Evolutionary conservation across 2,888 invertebrate species (phyloP).

Genomic region (Caenorhabditis japonica): DNA sequence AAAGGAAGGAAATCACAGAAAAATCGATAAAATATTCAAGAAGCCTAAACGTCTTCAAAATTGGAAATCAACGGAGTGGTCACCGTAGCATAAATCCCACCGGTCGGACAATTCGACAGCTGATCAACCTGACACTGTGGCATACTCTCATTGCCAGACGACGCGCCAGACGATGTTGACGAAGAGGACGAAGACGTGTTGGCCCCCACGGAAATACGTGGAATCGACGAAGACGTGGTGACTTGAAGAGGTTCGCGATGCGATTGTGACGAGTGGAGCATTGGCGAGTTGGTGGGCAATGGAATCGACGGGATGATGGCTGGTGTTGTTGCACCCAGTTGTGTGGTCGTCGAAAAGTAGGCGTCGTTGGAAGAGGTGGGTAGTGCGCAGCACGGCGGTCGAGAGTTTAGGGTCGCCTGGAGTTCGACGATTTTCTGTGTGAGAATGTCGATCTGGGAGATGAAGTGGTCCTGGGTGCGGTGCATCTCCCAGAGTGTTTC

Average conservation of each 20-base stretch:
- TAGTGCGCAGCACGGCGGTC: conserved; percentile 43
- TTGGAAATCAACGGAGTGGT: conserved; percentile 64
- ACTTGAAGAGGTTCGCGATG: conserved; percentile 59
- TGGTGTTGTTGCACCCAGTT: conserved; percentile 15
- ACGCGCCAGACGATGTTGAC: conserved; percentile 19
- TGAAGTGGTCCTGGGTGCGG: conserved; percentile 76
- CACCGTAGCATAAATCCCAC: conserved; percentile 49
- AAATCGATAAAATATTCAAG: not conserved
- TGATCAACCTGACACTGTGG: conserved; percentile 47
- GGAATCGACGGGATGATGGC: conserved; percentile 4
- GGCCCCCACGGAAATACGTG: conserved; percentile 54
- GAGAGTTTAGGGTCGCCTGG: conserved; percentile 54
- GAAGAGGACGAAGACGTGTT: conserved; percentile 21
- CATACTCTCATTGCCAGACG: conserved; percentile 35
- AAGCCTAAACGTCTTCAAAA: conserved; percentile 58
- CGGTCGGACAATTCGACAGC: conserved; percentile 40
- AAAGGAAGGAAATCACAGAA: not conserved
- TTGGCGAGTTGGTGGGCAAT: conserved; percentile 32
- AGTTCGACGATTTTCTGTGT: conserved; percentile 75
- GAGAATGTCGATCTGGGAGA: conserved; percentile 73
- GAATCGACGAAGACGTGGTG: conserved; percentile 29
- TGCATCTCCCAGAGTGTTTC: conserved; percentile 77
- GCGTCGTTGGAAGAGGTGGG: conserved; percentile 11
- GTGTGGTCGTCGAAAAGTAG: conserved; percentile 16
- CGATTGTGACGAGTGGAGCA: conserved; percentile 47